phyloP scores from a whole-genome alignment of 2,113 vertebrate species.

The Mus pahari region DNA sequence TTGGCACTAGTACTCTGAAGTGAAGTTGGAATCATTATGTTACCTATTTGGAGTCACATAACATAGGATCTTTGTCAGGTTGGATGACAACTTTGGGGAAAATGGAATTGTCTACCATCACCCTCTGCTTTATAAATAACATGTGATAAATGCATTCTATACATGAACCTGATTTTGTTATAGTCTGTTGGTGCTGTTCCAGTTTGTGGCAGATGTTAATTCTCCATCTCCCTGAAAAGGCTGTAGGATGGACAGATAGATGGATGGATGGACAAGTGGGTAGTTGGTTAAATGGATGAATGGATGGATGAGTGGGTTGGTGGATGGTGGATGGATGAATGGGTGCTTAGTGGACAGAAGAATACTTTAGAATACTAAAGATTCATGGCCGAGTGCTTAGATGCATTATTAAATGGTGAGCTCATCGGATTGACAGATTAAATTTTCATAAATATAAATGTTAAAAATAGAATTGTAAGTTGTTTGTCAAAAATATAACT shows the following conservation, averaged over 20 bases:
- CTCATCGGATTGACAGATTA: neutral
- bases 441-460: slow-evolving; percentile 5
- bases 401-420: neutral
- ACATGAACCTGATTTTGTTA: neutral
- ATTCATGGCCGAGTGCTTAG: too few species aligned
- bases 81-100: neutral
- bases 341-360: neutral
- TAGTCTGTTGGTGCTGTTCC: too few species aligned
- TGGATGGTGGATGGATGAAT: neutral
- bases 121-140: neutral
- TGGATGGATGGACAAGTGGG: neutral
- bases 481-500: neutral
- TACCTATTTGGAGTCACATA: neutral
- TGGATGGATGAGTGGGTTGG: too few species aligned
- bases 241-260: neutral
- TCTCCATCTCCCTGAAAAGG: neutral
- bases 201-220: neutral
- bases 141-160: neutral
- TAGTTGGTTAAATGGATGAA: neutral
- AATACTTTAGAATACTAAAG: too few species aligned
- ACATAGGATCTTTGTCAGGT: neutral
- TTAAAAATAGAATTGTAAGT: neutral
- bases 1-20: neutral
- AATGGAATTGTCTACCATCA: neutral
- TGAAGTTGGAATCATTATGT: neutral